phyloP scores from a whole-genome alignment of 2,888 invertebrate species.

The Hypena proboscidalis region DNA sequence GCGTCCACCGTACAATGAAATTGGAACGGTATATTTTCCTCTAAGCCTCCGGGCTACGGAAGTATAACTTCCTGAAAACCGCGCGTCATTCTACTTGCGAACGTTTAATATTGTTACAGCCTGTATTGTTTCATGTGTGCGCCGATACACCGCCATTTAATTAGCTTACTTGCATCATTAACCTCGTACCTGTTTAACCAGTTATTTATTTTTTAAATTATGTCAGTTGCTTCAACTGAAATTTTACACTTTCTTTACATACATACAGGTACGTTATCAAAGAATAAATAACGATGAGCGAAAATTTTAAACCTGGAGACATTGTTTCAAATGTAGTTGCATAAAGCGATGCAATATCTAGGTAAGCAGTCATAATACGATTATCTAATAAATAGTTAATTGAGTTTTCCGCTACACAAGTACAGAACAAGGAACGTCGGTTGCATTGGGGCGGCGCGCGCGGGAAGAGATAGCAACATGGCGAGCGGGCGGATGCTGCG shows the following conservation, averaged over 20 bases:
- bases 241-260: neutral
- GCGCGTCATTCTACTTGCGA: neutral
- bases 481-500: conserved; percentile 80
- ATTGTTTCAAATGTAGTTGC: neutral
- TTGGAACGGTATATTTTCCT: too few species aligned
- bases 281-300: neutral
- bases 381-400: conserved; percentile 32
- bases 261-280: neutral
- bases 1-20: too few species aligned
- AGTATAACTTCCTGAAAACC: conserved; percentile 9
- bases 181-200: conserved; percentile 28
- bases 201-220: conserved; percentile 33
- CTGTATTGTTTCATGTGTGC: conserved; percentile 5
- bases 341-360: neutral
- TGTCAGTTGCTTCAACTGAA: conserved; percentile 12
- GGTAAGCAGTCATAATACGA: neutral
- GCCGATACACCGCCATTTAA: conserved; percentile 18
- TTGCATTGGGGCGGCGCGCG: conserved; percentile 44
- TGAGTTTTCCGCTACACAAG: conserved; percentile 32
- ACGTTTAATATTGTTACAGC: conserved; percentile 5
- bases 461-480: conserved; percentile 56
- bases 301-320: neutral
- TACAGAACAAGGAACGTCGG: conserved; percentile 25
- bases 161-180: conserved; percentile 26
- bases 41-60: neutral